phyloP scores from a whole-genome alignment of 1,140 invertebrate genomes.

The Gyrodactylus salaris region DNA sequence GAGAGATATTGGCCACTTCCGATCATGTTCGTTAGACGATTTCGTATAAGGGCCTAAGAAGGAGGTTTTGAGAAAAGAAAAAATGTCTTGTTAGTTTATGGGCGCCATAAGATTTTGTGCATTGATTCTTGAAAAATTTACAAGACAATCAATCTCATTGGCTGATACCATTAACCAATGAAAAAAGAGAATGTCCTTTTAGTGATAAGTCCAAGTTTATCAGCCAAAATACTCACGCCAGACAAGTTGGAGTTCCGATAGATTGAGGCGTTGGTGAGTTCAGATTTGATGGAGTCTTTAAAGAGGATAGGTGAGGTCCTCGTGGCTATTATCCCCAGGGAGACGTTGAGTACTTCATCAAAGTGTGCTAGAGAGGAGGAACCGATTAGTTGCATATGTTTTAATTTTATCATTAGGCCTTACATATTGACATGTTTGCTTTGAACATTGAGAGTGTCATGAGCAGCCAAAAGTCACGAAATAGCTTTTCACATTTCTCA shows the following conservation, averaged over 20 bases:
- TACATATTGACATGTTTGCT: background rate
- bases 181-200: no score
- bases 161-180: no score
- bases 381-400: no score
- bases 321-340: background rate
- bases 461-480: background rate
- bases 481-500: background rate
- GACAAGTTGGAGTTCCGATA: background rate
- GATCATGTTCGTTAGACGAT: background rate
- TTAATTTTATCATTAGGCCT: background rate
- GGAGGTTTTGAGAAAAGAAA: no score
- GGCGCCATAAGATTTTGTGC: no score
- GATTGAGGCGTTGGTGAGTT: background rate
- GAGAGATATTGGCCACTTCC: background rate
- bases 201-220: no score
- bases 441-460: background rate
- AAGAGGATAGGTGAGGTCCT: background rate
- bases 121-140: no score
- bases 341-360: background rate
- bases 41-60: background rate
- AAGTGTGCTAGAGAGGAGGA: background rate
- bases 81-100: no score
- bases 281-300: background rate
- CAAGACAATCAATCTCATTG: no score
- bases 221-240: background rate